Evolutionary conservation across 1,140 invertebrate species (phyloP), one percentile per base, ranked within the genome.

Genomic region (Formica selysi): DNA sequence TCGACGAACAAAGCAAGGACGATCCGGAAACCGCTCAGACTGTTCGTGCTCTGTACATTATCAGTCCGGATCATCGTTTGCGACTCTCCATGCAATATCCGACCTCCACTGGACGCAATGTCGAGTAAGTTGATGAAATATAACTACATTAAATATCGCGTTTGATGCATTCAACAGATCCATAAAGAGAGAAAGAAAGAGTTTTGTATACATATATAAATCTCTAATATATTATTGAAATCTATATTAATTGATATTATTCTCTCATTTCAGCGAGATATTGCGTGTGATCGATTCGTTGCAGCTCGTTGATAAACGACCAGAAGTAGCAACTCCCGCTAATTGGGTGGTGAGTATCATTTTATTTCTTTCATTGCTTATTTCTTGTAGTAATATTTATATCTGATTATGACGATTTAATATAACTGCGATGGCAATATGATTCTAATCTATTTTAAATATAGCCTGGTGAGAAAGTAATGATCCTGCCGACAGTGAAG

Each of bases 71-170:
- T 92, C 98, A 98, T 93, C 98, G 97, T 92, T 93, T 99, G 59
- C 97, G 98, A 91, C 95, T 99, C 8, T 97, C 97, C 8, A 98
- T 99, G 96, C 96, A 98, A 57, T 99, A 99, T 95, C 98, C 98
- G 54, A 97, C 97, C 22, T 98, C 98, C 19, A 98, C 98, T 62
- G 98, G 98, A 54, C 96, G 98, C 86, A 99, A 98, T 94, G 98
- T 99, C 91, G 97, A 98, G 98, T 98, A 95, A 97, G 97, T 97
- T 74, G 73, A 73, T 22, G 70, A 74, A 59, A 59, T 73, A 7
- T 11, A 29, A 29, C 26, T 29, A 29, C 22, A 29, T 86, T 19
- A 16, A 68, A 48, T 8, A 38, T 57, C 3, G 22, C 61, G 4
- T 70, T 11, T 76, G 16, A 70, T 41, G 22, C 6, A 38, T 57